Evolutionary conservation across 2,888 invertebrate species (phyloP).

Genomic region (Didymodactylos carnosus): DNA sequence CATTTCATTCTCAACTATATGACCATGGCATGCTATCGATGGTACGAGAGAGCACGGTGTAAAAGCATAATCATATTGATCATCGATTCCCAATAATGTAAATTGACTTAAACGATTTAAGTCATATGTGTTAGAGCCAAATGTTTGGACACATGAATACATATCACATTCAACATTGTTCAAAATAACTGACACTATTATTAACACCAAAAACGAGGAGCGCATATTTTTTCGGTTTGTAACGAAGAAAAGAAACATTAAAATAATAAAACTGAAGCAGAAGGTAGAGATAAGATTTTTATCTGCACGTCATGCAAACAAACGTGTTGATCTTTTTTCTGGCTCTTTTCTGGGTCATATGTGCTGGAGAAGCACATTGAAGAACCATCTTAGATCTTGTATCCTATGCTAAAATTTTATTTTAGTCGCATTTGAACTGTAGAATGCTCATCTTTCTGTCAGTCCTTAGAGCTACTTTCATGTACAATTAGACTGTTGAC

Average conservation of each 20-base stretch:
- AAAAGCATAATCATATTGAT: neutral
- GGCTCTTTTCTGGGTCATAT: no score
- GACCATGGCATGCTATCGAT: neutral
- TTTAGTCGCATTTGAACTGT: no score
- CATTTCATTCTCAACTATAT: neutral
- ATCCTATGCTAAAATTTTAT: no score
- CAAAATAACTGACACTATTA: neutral
- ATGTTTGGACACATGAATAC: neutral
- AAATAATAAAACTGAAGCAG: neutral
- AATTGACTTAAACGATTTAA: neutral
- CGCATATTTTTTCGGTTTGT: neutral
- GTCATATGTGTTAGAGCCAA: neutral
- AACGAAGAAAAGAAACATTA: neutral
- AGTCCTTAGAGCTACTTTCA: no score
- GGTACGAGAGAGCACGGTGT: neutral
- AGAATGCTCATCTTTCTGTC: no score
- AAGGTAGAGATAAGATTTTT: neutral
- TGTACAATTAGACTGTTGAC: no score
- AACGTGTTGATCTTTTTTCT: no score
- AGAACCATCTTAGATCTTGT: no score
- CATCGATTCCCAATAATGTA: neutral
- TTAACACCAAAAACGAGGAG: neutral
- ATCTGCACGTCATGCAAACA: no score
- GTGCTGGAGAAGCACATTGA: no score
- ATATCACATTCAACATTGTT: neutral